Evolutionary conservation across 1,140 invertebrate species (phyloP).

Genomic region (Dysdera silvatica): DNA sequence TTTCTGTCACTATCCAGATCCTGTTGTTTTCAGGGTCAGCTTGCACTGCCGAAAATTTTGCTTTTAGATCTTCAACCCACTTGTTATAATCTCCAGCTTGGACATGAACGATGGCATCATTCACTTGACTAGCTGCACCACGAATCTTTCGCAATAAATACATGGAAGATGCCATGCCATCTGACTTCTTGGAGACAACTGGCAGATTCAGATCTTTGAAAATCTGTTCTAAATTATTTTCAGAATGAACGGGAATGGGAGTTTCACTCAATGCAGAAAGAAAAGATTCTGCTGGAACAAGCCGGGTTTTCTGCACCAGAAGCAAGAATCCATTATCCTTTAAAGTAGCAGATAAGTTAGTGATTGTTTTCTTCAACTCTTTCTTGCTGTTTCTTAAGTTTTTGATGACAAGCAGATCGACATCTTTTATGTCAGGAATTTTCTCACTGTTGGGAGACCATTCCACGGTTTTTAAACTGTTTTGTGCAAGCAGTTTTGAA

Average conservation of each 20-base stretch:
- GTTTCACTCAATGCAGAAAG: slow-evolving; percentile 33
- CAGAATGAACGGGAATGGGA: not conserved
- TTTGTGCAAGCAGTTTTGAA: slow-evolving; percentile 35
- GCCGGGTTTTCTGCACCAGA: slow-evolving; percentile 58
- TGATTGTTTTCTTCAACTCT: slow-evolving; percentile 40
- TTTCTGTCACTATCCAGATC: slow-evolving; percentile 61
- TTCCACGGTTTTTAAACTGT: slow-evolving; percentile 36
- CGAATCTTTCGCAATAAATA: slow-evolving; percentile 38
- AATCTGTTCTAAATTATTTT: slow-evolving; percentile 19
- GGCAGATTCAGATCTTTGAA: slow-evolving; percentile 28
- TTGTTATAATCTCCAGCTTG: slow-evolving; percentile 43
- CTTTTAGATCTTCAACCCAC: slow-evolving; percentile 63
- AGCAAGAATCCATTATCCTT: slow-evolving; percentile 66
- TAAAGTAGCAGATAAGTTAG: slow-evolving; percentile 48
- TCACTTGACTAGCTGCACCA: slow-evolving; percentile 11
- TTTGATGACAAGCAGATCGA: slow-evolving; percentile 41
- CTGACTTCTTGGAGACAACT: slow-evolving; percentile 38
- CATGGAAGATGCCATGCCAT: slow-evolving; percentile 38
- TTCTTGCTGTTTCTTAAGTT: slow-evolving; percentile 40
- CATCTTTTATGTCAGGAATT: slow-evolving; percentile 30
- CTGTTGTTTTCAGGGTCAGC: slow-evolving; percentile 45
- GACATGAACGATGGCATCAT: slow-evolving; percentile 41
- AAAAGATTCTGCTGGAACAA: slow-evolving; percentile 42
- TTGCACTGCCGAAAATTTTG: slow-evolving; percentile 46
- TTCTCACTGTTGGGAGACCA: slow-evolving; percentile 38